Evolutionary conservation across 2,888 invertebrate genomes (phyloP), one percentile per base, ranked within the genome.

Genomic region (Idaea aversata): DNA sequence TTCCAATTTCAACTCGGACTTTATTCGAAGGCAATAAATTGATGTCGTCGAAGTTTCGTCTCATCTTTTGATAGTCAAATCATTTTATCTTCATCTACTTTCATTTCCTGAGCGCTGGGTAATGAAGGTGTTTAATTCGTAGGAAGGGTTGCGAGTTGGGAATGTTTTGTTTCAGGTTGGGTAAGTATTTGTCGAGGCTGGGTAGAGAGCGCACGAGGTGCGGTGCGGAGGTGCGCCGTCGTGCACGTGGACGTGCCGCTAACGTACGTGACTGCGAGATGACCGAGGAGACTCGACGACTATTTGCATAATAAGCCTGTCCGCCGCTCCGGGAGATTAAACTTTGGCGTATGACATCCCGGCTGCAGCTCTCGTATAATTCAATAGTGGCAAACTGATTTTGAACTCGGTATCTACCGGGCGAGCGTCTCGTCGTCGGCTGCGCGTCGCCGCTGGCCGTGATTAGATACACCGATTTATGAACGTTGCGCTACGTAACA

Each of bases 351-450:
- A 90, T 90, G 89, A 89, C 89, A 88, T 87, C 84, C 86, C 84
- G 83, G 84, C 86, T 86, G 88, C 86, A 86, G 86, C 87, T 81
- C 85, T 84, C 87, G 85, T 90, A 87, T 91, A 91, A 91, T 91
- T 91, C 90, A 91, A 91, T 91, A 91, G 90, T 86, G 88, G 88
- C 87, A 86, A 90, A 90, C 89, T 91, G 90, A 91, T 88, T 91
- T 85, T 83, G 80, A 86, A 88, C 81, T 89, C 85, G 76, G 81
- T 75, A 82, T 79, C 80, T 76, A 71, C 78, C 75, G 79, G 78
- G 74, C 78, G 77, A 76, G 75, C 77, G 74, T 76, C n/a, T 73
- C 69, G 64, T 36, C 61, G 63, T 34, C 59, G 77, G 73, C 76
- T 72, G 79, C 83, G 64, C 66, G 65, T 66, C 67, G 69, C 67